Conservation (phyloP, 92 coral and sea anemone genomes). For the Paragorgia papillata region DNA sequence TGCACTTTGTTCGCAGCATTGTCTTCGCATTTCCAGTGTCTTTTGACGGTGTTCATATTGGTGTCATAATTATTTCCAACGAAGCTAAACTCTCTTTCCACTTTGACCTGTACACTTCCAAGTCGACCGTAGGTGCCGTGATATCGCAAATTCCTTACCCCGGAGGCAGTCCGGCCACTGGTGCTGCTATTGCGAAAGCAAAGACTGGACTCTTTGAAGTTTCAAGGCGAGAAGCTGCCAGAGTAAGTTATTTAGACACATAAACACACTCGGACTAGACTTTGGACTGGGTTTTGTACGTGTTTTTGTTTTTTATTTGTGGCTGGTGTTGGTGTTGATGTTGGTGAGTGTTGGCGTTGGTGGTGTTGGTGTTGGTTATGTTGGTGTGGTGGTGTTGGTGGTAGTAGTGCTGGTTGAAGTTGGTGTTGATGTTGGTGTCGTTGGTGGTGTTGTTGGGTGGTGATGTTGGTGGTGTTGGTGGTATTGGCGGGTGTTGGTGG, state of each 20-base stretch:
- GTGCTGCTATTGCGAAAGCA: slow-evolving; percentile 26
- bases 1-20: slow-evolving; percentile 11
- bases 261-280: too few species aligned
- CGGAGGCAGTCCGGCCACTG: slow-evolving; percentile 24
- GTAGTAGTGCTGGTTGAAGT: too few species aligned
- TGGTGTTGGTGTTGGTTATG: too few species aligned
- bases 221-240: slow-evolving; percentile 55
- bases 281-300: too few species aligned
- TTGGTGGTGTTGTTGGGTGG: too few species aligned
- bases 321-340: too few species aligned
- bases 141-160: slow-evolving; percentile 5
- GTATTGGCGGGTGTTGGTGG: too few species aligned
- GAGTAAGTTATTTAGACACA: neutral
- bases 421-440: too few species aligned
- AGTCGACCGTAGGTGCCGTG: slow-evolving; percentile 20
- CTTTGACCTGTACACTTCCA: slow-evolving; percentile 7
- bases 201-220: slow-evolving; percentile 12
- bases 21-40: slow-evolving; percentile 30
- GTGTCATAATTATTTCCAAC: slow-evolving; percentile 14
- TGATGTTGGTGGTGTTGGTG: too few species aligned
- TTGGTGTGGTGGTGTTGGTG: too few species aligned
- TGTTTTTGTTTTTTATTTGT: too few species aligned
- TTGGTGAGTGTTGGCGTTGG: too few species aligned
- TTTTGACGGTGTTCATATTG: slow-evolving; percentile 25
- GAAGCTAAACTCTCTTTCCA: slow-evolving; percentile 1